Evolutionary conservation across 2,888 invertebrate species (phyloP).

Genomic region (Hyppa rectilinea): DNA sequence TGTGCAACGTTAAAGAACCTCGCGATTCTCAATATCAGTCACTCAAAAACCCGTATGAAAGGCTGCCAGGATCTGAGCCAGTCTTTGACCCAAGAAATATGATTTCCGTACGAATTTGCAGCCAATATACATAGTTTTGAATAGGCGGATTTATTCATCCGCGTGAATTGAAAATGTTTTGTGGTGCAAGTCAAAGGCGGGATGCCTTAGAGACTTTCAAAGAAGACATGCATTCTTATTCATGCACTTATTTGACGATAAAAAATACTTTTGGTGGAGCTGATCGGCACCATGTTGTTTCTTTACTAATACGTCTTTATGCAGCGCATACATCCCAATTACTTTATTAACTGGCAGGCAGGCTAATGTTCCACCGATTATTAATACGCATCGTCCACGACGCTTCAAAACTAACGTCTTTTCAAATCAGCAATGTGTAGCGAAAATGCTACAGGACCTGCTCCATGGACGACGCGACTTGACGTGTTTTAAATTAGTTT

Average conservation of each 20-base stretch:
- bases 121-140: slow-evolving; percentile 65
- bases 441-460: too few relatives aligned
- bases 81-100: slow-evolving; percentile 58
- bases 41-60: slow-evolving; percentile 25
- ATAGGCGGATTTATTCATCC: slow-evolving; percentile 50
- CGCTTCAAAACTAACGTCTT: too few relatives aligned
- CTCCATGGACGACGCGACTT: neutral
- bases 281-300: too few relatives aligned
- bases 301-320: neutral
- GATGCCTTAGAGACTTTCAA: neutral
- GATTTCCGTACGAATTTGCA: slow-evolving; percentile 71
- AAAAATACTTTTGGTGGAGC: neutral
- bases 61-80: slow-evolving; percentile 16
- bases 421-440: neutral
- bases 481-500: neutral
- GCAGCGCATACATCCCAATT: neutral
- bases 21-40: slow-evolving; percentile 18
- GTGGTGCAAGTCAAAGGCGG: slow-evolving; percentile 26
- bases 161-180: slow-evolving; percentile 34
- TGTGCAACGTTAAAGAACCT: slow-evolving; percentile 7
- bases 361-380: neutral
- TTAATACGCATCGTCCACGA: neutral
- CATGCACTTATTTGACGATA: neutral
- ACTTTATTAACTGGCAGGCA: neutral
- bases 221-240: neutral